phyloP scores from a whole-genome alignment of 2,113 vertebrate genomes.

The Ammodytes dubius region DNA sequence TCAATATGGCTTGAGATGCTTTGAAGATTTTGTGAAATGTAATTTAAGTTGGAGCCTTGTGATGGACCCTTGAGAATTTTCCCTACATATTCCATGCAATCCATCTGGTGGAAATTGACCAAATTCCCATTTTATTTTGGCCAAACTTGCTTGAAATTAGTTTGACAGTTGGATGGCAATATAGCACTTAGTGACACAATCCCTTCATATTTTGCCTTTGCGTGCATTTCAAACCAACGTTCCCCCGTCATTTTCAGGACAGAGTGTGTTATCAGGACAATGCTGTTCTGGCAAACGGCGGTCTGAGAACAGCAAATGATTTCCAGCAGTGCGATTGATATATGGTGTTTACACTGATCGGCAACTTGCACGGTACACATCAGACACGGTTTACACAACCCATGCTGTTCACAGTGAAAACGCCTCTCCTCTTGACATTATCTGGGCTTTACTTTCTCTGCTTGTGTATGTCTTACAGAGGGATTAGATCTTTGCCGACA shows the following conservation, averaged over 20 bases:
- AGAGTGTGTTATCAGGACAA: constrained; percentile 33
- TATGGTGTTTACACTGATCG: constrained; percentile 49
- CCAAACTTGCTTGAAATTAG: constrained; percentile 24
- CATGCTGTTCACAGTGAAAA: constrained; percentile 46
- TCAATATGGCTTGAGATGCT: not conserved
- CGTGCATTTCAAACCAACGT: not conserved
- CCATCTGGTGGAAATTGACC: not conserved
- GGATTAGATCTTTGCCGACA: constrained; percentile 55
- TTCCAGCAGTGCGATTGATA: constrained; percentile 57
- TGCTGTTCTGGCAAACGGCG: constrained; percentile 37
- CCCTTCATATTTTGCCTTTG: constrained; percentile 11
- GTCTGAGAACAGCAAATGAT: constrained; percentile 46
- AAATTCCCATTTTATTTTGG: constrained; percentile 12
- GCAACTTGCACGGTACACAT: constrained; percentile 51
- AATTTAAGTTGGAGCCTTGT: not conserved
- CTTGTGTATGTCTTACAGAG: constrained; percentile 34
- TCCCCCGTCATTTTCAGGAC: not conserved
- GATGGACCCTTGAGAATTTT: not conserved
- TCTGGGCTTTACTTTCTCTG: constrained; percentile 53
- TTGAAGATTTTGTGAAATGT: not conserved
- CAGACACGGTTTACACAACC: constrained; percentile 58
- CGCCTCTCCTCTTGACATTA: constrained; percentile 52
- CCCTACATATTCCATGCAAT: not conserved
- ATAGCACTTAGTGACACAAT: not conserved
- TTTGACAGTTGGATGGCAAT: constrained; percentile 31